phyloP scores from a whole-genome alignment of 1,140 invertebrate genomes.

The Magallana angulata region DNA sequence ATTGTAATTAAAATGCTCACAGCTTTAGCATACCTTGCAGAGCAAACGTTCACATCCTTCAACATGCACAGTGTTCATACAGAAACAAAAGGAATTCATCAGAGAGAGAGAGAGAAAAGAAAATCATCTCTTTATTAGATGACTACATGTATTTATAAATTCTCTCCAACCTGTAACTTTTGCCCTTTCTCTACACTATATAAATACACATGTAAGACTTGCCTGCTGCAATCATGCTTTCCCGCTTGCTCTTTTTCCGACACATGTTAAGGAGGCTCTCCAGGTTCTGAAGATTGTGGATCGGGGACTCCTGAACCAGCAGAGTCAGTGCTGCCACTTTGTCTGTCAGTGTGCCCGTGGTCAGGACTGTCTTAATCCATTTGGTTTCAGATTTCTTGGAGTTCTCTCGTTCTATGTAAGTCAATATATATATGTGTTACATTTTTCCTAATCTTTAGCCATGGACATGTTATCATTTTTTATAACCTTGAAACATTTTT shows the following conservation, averaged over 20 bases:
- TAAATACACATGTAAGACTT: conserved; percentile 46
- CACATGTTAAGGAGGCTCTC: conserved; percentile 88
- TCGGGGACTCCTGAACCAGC: conserved; percentile 90
- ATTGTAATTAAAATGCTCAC: too few species aligned
- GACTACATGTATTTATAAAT: too few species aligned
- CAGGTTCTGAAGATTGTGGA: conserved; percentile 88
- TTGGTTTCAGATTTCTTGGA: conserved; percentile 77
- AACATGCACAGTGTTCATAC: not conserved
- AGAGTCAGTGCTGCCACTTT: conserved; percentile 92
- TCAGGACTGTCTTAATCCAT: conserved; percentile 90
- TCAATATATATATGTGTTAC: not conserved
- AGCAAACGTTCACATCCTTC: not conserved
- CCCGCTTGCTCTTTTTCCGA: conserved; percentile 89
- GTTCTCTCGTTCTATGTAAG: conserved; percentile 69
- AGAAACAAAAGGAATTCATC: too few species aligned
- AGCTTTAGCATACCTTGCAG: too few species aligned
- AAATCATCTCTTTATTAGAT: too few species aligned
- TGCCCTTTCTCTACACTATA: too few species aligned
- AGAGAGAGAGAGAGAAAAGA: too few species aligned
- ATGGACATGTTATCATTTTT: too few species aligned
- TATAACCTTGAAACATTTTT: too few species aligned
- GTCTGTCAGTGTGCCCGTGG: conserved; percentile 90
- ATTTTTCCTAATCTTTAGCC: not conserved
- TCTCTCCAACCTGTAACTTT: too few species aligned
- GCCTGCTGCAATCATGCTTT: conserved; percentile 85